Evolutionary conservation across 2,797 vertebrate genomes (phyloP).

Genomic region (Chelon auratus): DNA sequence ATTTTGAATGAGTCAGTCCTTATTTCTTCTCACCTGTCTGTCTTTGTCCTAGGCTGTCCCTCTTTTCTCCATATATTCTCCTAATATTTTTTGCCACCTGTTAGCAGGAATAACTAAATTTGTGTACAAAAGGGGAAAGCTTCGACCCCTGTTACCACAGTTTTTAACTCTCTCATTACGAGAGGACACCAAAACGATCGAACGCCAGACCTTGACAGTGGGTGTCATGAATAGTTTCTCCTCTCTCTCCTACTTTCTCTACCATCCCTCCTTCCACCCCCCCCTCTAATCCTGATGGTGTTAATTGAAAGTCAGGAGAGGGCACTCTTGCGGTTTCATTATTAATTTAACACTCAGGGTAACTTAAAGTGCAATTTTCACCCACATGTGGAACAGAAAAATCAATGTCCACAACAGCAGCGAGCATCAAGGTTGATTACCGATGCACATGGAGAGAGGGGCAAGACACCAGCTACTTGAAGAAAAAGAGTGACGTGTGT

Average conservation of each 20-base stretch:
- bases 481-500: slow-evolving; percentile 61
- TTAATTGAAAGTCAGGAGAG: slow-evolving; percentile 90
- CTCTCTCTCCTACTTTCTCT: slow-evolving; percentile 22
- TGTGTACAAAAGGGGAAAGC: neutral
- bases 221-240: slow-evolving; percentile 63
- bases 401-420: slow-evolving; percentile 88
- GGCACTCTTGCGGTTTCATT: slow-evolving; percentile 89
- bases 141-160: neutral
- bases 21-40: neutral
- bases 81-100: neutral
- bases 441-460: slow-evolving; percentile 77
- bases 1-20: slow-evolving; percentile 8
- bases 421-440: slow-evolving; percentile 89
- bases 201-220: slow-evolving; percentile 65
- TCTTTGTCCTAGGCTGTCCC: neutral
- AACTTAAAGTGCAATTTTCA: slow-evolving; percentile 92
- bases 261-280: slow-evolving; percentile 72
- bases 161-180: slow-evolving; percentile 35
- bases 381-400: slow-evolving; percentile 89
- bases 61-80: neutral
- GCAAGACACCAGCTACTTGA: slow-evolving; percentile 64
- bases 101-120: neutral
- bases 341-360: slow-evolving; percentile 91
- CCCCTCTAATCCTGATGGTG: slow-evolving; percentile 82
- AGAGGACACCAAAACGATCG: slow-evolving; percentile 49